These are phyloP conservation scores for Pelochelys cantorii DNA, from an alignment of 2,797 vertebrate species.

Conservation along the genomic window DNA sequence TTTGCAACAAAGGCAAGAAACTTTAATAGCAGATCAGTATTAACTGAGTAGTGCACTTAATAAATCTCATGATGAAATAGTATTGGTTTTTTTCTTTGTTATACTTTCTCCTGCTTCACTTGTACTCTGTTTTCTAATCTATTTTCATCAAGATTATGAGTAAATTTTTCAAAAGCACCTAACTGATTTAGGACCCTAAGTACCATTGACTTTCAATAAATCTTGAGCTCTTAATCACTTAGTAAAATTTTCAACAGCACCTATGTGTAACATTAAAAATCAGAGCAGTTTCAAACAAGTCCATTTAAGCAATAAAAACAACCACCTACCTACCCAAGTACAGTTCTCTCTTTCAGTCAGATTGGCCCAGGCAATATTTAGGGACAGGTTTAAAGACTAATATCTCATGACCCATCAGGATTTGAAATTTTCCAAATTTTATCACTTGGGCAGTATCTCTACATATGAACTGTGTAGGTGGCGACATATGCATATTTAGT, in stretches of 20 bases:
- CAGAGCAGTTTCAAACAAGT: background rate
- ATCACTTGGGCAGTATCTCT: background rate
- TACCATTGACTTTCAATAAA: background rate
- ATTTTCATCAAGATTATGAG: background rate
- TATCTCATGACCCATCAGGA: background rate
- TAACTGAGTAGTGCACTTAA: background rate
- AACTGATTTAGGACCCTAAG: background rate
- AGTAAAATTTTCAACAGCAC: background rate
- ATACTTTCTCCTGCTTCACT: background rate
- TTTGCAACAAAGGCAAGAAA: background rate
- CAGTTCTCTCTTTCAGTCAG: background rate
- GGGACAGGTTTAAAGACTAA: background rate
- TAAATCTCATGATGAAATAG: accelerated
- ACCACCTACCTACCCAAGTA: background rate
- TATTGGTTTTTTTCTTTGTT: background rate
- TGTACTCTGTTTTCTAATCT: background rate
- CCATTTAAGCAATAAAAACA: background rate
- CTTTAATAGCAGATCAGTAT: too few relatives aligned
- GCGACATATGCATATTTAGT: background rate
- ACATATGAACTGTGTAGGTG: background rate
- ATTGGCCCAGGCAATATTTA: background rate
- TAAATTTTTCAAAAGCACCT: background rate
- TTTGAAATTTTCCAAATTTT: background rate
- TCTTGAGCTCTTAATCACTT: background rate
- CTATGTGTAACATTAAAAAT: background rate